These are phyloP conservation scores for Hesperia comma DNA, from an alignment of 2,888 invertebrate species.

Conservation along the genomic window DNA sequence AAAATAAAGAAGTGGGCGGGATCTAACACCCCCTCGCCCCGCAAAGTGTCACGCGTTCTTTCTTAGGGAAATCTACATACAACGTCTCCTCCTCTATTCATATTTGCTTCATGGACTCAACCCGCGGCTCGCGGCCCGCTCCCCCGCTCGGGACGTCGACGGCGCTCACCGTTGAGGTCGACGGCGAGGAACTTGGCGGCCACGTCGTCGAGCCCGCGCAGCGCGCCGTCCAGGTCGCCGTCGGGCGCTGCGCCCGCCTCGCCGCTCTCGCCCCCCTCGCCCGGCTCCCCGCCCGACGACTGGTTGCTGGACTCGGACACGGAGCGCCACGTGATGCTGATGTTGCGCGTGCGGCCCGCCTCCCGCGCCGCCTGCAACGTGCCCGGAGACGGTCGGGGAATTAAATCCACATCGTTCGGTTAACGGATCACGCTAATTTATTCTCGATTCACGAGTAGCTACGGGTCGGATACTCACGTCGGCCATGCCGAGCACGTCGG, in stretches of 20 bases:
- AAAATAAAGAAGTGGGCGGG: no score
- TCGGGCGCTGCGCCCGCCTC: slow-evolving; percentile 52
- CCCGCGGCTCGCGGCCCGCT: no score
- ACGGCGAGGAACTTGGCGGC: slow-evolving; percentile 71
- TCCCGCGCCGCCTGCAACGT: slow-evolving; percentile 63
- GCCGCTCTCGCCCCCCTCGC: slow-evolving; percentile 47
- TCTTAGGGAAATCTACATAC: no score
- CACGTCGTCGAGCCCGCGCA: slow-evolving; percentile 61
- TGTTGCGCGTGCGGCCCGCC: slow-evolving; percentile 65
- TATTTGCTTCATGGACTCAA: no score
- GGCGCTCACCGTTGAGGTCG: slow-evolving; percentile 71
- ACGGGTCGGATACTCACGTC: slow-evolving; percentile 63
- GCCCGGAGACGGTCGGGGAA: no score
- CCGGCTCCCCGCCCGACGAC: slow-evolving; percentile 60
- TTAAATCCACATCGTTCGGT: no score
- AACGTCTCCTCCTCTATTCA: no score
- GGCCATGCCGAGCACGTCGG: slow-evolving; percentile 65
- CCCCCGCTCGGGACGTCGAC: no score
- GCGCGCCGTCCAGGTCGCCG: slow-evolving; percentile 50
- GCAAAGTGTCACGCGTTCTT: no score
- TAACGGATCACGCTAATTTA: no score
- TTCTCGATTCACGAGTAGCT: no score
- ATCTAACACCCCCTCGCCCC: no score
- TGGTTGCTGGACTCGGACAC: slow-evolving; percentile 79
- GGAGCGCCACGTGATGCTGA: slow-evolving; percentile 80